Percentiles rank a stretch among this genome's conserved stretches.
These are phyloP conservation scores for Aphelenchoides bicaudatus DNA, from an alignment of 2,888 invertebrate genomes.

Conservation along the genomic window DNA sequence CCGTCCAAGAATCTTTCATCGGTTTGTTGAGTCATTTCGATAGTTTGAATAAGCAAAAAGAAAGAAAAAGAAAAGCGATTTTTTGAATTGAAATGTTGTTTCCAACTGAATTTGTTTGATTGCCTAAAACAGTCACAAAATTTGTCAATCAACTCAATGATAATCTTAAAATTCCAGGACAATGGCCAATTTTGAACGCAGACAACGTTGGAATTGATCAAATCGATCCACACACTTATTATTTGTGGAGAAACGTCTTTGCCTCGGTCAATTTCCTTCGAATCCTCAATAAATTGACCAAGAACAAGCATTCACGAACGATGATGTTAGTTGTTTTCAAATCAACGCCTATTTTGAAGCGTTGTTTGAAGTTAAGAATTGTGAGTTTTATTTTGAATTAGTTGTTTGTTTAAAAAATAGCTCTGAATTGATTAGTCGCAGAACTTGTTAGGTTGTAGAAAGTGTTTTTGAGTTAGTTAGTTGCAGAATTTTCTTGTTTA, in stretches of 20 bases:
- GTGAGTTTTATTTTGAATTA: conserved; percentile 61
- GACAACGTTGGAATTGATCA: conserved; percentile 51
- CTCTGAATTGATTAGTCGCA: not conserved
- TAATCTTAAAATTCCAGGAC: conserved; percentile 47
- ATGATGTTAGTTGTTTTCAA: conserved; percentile 96
- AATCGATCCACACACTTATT: conserved; percentile 63
- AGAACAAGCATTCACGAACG: conserved; percentile 94
- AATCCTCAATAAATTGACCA: conserved; percentile 93
- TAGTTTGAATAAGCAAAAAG: too few species aligned
- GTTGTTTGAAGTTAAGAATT: conserved; percentile 75
- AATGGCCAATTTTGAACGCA: conserved; percentile 53
- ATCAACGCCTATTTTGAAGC: conserved; percentile 93
- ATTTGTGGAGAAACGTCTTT: conserved; percentile 96
- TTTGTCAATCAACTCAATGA: too few species aligned
- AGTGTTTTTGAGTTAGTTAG: too few species aligned
- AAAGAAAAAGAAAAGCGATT: too few species aligned
- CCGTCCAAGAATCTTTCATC: too few species aligned
- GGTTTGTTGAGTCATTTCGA: too few species aligned
- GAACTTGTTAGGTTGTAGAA: not conserved
- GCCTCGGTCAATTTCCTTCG: conserved; percentile 92
- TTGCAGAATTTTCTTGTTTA: too few species aligned
- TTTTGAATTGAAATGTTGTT: too few species aligned
- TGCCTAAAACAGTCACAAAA: too few species aligned
- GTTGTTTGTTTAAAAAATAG: not conserved
- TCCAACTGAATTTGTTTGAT: too few species aligned